These are phyloP conservation scores for Scrobipalpa costella DNA, from an alignment of 2,888 invertebrate species.

Conservation along the genomic window DNA sequence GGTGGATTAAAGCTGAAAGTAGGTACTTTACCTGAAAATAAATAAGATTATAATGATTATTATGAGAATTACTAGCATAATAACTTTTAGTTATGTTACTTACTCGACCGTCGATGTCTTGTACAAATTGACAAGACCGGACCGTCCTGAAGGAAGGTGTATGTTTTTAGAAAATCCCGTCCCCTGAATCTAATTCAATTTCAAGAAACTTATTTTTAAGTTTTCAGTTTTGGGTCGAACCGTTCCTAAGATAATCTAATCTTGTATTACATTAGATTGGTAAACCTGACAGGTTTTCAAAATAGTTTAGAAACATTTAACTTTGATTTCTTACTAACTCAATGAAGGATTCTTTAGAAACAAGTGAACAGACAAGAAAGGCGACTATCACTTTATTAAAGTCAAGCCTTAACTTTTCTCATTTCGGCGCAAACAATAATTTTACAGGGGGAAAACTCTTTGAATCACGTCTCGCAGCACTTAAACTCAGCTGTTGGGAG, in stretches of 20 bases:
- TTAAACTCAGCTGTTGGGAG: conserved; percentile 60
- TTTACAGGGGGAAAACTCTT: conserved; percentile 42
- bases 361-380: conserved; percentile 12
- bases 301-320: background rate
- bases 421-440: conserved; percentile 32
- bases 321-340: conserved; percentile 2
- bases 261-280: no score
- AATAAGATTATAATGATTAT: background rate
- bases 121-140: no score
- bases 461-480: conserved; percentile 50
- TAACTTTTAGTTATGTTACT: no score
- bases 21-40: conserved; percentile 15
- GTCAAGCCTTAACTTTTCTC: conserved; percentile 28
- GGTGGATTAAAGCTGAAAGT: background rate
- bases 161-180: no score
- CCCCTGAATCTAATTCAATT: no score
- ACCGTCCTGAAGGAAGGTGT: no score
- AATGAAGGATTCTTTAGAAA: conserved; percentile 10
- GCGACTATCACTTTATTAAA: conserved; percentile 18
- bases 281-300: background rate
- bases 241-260: no score
- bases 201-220: no score
- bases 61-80: background rate
- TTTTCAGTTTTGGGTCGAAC: no score
- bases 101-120: no score